Evolutionary conservation across 2,113 vertebrate species (phyloP).

Genomic region (Promerops cafer): DNA sequence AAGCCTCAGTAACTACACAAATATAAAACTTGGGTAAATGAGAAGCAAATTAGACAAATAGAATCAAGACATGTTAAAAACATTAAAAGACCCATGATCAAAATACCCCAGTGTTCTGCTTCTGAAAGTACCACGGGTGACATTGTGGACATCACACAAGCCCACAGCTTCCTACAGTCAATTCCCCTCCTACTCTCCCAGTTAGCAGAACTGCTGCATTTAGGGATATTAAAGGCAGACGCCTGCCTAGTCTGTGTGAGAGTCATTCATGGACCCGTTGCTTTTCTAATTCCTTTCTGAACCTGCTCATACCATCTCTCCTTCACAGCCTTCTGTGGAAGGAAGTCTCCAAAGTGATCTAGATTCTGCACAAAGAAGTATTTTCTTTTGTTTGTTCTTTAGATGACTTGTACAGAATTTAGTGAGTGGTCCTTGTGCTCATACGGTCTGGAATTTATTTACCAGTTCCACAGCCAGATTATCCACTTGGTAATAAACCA

Average conservation of each 20-base stretch:
- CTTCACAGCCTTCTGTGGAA: background rate
- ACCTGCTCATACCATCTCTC: background rate
- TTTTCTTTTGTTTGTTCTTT: background rate
- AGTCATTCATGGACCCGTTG: background rate
- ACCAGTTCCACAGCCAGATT: background rate
- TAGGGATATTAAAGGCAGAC: background rate
- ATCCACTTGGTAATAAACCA: background rate
- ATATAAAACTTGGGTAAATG: background rate
- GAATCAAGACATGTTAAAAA: slow-evolving; percentile 2
- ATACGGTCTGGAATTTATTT: background rate
- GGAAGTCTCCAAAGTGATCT: background rate
- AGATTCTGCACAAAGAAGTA: background rate
- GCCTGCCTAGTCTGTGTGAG: background rate
- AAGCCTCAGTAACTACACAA: background rate
- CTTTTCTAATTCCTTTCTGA: background rate
- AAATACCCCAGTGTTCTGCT: background rate
- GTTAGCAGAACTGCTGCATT: background rate
- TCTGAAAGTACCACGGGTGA: rapidly evolving
- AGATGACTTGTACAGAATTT: background rate
- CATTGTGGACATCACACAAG: background rate
- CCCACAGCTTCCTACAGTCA: background rate
- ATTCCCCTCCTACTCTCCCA: background rate
- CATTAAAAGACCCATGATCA: background rate
- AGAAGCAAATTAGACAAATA: background rate
- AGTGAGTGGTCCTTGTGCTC: background rate